A percentile compares a stretch with the other conserved stretches of the same genome.
Conservation (phyloP, 2,797 vertebrate genomes). For the Neoniphon sammara region DNA sequence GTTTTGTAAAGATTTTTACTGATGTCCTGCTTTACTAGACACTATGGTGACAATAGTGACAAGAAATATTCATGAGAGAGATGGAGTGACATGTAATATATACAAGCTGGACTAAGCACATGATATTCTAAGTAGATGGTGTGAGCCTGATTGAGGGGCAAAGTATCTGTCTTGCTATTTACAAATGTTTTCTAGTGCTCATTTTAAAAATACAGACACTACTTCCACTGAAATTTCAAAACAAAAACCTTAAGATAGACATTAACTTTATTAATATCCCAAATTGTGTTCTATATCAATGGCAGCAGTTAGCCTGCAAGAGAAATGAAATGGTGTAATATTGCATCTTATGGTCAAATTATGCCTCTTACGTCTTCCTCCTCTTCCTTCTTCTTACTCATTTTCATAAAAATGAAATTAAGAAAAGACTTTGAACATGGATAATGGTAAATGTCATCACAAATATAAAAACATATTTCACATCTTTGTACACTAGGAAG, state of each 20-base stretch:
- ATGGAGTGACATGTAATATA: too few relatives aligned
- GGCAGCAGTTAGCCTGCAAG: constrained; percentile 10
- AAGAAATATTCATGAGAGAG: too few relatives aligned
- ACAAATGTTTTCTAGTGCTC: background rate
- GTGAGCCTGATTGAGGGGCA: too few relatives aligned
- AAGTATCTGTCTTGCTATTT: background rate
- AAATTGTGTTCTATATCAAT: constrained; percentile 18
- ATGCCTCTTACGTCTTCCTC: background rate
- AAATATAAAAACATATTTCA: background rate
- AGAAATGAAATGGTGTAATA: constrained; percentile 22
- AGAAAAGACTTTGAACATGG: background rate
- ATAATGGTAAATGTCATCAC: background rate
- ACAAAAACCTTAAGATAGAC: constrained; percentile 6
- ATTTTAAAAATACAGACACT: background rate
- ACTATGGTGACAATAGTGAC: too few relatives aligned
- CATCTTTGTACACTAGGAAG: constrained; percentile 19
- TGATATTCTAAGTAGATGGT: too few relatives aligned
- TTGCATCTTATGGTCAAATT: background rate
- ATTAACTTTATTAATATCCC: constrained; percentile 16
- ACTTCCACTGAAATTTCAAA: constrained; percentile 20
- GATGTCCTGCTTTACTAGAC: too few relatives aligned
- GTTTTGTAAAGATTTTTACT: too few relatives aligned
- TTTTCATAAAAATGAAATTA: background rate
- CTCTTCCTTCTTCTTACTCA: background rate
- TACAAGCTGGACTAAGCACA: too few relatives aligned